Evolutionary conservation across 2,888 invertebrate species (phyloP).

Genomic region (Drosophila mayaguana): DNA sequence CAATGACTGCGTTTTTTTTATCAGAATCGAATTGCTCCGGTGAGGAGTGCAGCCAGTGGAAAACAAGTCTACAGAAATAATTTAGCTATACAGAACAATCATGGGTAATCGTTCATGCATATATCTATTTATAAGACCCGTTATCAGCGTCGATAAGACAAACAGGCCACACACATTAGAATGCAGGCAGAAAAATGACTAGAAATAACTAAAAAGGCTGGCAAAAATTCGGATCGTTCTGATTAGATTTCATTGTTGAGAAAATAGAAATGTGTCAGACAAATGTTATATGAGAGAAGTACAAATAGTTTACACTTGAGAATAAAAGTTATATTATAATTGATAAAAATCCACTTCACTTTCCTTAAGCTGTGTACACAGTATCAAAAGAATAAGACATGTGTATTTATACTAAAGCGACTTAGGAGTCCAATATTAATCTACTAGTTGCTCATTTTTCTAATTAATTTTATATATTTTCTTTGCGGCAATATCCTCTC

Average conservation of each 20-base stretch:
- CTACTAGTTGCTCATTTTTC: not conserved
- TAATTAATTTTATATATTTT: not conserved
- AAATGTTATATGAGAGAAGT: not conserved
- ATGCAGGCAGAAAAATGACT: constrained; percentile 17
- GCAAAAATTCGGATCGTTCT: constrained; percentile 19
- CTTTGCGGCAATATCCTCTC: not conserved
- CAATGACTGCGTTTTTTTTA: constrained; percentile 34
- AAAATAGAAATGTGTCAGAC: constrained; percentile 37
- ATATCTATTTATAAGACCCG: constrained; percentile 32
- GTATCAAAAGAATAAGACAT: too few relatives aligned
- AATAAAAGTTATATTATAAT: not conserved
- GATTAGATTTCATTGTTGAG: constrained; percentile 37
- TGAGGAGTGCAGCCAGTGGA: not conserved
- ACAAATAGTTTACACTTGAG: not conserved
- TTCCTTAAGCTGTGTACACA: too few relatives aligned
- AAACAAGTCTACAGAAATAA: constrained; percentile 16
- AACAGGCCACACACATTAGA: constrained; percentile 26
- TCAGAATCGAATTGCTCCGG: constrained; percentile 41
- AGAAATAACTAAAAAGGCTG: not conserved
- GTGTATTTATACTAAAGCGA: too few relatives aligned
- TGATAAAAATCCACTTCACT: not conserved
- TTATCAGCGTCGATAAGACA: constrained; percentile 51
- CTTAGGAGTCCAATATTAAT: not conserved
- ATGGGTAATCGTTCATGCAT: constrained; percentile 38
- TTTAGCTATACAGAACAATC: constrained; percentile 23